Base-by-base conservation (phyloP, 2,797 vertebrate genomes). In the Decapterus maruadsi region DNA sequence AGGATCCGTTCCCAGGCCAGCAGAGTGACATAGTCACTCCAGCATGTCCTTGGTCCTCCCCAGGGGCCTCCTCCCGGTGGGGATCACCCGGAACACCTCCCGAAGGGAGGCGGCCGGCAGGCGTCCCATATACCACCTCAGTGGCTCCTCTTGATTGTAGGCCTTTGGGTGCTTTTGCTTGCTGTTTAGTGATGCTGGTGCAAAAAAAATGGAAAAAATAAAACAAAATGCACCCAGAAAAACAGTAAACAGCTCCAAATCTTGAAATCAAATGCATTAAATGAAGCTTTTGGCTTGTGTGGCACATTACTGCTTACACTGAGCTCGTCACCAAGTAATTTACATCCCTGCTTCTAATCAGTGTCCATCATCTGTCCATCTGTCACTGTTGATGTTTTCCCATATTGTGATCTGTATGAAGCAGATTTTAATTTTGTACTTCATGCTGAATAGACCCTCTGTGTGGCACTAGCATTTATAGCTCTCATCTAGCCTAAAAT, bases 281-380 rank as follows among this genome's bases (percentile, higher is more conserved):
- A 4, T 57, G n/a, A n/a, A n/a, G n/a, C n/a, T n/a, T 65, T 46
- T 45, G 68, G 68, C 63, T 84, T 8, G 61, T 31, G 42, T 20
- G 19, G 19, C 77, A 20, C 14, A 0, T 46, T 56, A 48, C 76
- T 65, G 40, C 43, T 19, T 51, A 60, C 58, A 80, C 45, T 0
- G 1, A 31, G 68, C 80, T 66, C 31, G 66, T 80, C 78, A 77
- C 77, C 69, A 36, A 67, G 51, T 69, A 13, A 69, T 69, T 68
- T 83, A 58, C 60, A 77, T 65, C 68, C 53, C 68, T 55, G 74
- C 59, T 68, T 86, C 70, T 75, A 85, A 82, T 83, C 79, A 78
- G 74, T 26, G 60, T 71, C 81, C 78, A 84, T 91, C 88, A 85
- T 91, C 75, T 63, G 22, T 42, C 87, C 89, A 85, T 92, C 89